Evolutionary conservation across 2,888 invertebrate genomes (phyloP), one percentile per base, ranked within the genome.

Genomic region (Rhogogaster chlorosoma): DNA sequence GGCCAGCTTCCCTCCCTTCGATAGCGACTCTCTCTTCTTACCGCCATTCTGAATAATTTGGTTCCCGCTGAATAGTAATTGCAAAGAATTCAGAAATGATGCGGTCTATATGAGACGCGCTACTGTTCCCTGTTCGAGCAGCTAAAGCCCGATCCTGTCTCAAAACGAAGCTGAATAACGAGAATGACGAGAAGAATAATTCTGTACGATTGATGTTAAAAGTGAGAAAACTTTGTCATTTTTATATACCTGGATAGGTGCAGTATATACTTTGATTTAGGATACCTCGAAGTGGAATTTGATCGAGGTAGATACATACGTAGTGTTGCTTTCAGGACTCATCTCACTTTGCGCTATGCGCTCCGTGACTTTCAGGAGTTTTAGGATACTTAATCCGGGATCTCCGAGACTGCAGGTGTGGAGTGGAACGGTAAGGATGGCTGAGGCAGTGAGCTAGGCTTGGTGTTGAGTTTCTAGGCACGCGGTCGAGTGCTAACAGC

Each of bases 401-500:
- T 77, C 26, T 77, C 32, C 9, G 12, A 29, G 53, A 77, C 32
- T 77, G 29, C 77, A 77, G 53, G 77, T 73, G 77, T 77, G 77
- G 49, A 77, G 49, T 10, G 5, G 77, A 49, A 18, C 29, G 18
- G 53, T n/a, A 6, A 77, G 32, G 77, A 32, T 53, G 5, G 75
- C 26, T 5, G 42, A 9, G 71, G 10, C 9, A 7, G 29, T 32
- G 32, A 29, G 26, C 12, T 22, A 42, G 22, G 42, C 9, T 9
- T 49, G 10, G 75, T 29, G 91, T 91, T 91, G 89, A 90, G 90
- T 92, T 92, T 92, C 92, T 90, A 89, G 90, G 92, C 92, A 93
- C 92, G 92, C 92, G 93, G 91, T 91, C 93, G 88, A 88, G 89
- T 89, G 89, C 90, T 90, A 90, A 91, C 90, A 90, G 89, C 87